Percentiles rank a stretch among this genome's conserved stretches.
Conservation (phyloP, 2,797 vertebrate species). For the Sciaenops ocellatus region DNA sequence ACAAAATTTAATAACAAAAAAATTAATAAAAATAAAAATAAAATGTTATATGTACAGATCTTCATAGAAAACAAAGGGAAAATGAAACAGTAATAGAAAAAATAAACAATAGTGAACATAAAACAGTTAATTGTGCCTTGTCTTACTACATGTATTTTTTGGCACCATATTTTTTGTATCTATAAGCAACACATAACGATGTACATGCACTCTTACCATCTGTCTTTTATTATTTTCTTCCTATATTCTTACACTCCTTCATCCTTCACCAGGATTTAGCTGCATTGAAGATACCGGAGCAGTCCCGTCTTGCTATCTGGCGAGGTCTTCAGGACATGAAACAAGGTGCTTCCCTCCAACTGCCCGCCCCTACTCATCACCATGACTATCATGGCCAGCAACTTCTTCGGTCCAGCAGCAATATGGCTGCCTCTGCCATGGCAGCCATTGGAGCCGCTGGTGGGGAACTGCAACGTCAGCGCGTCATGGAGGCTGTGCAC, state of each 20-base stretch:
- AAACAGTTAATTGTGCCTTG: not conserved
- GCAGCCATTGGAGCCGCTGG: conserved; percentile 89
- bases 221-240: not conserved
- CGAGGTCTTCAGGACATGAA: conserved; percentile 96
- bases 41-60: not conserved
- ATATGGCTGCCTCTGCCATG: conserved; percentile 89
- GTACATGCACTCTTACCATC: not conserved
- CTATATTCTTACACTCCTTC: not conserved
- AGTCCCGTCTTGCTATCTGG: conserved; percentile 95
- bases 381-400: conserved; percentile 92
- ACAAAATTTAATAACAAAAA: too few relatives aligned
- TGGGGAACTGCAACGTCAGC: conserved; percentile 95
- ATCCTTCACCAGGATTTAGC: conserved; percentile 89
- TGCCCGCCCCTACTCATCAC: conserved; percentile 75
- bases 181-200: conserved; percentile 11
- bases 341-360: conserved; percentile 82
- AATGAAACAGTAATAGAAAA: not conserved
- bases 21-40: too few relatives aligned
- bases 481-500: conserved; percentile 99
- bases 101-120: not conserved
- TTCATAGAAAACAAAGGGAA: conserved; percentile 8
- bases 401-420: conserved; percentile 94
- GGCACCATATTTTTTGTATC: not conserved
- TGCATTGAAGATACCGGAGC: conserved; percentile 97
- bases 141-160: not conserved